A percentile compares a stretch with the other conserved stretches of the same genome.
Conservation (phyloP, 2,113 vertebrate genomes). For the Phainopepla nitens region DNA sequence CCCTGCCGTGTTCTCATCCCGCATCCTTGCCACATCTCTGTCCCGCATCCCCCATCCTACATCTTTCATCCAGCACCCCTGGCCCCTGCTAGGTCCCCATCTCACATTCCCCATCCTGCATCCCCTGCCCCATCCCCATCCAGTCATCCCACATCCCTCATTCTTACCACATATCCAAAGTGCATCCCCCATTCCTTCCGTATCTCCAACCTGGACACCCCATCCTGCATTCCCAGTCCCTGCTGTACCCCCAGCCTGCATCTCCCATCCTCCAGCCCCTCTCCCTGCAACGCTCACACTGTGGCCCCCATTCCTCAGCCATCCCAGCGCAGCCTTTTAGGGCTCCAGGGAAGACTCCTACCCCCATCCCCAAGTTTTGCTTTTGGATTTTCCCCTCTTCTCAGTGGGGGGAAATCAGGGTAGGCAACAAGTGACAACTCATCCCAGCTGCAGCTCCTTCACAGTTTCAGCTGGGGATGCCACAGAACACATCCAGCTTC, state of each 20-base stretch:
- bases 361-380: neutral
- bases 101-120: neutral
- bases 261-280: neutral
- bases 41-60: neutral
- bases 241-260: neutral
- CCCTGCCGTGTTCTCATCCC: neutral
- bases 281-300: neutral
- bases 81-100: neutral
- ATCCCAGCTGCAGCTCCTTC: neutral
- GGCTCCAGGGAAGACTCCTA: neutral
- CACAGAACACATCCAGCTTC: neutral
- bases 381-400: neutral
- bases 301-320: accelerated
- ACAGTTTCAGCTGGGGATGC: neutral
- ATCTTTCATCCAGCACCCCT: neutral
- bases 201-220: neutral
- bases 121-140: neutral
- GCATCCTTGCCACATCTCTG: no score
- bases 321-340: neutral
- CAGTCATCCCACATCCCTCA: neutral
- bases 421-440: neutral
- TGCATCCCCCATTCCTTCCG: neutral
- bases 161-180: no score
- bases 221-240: neutral
- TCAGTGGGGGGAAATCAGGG: neutral